Base-by-base conservation (phyloP, 2,113 vertebrate species). In the Triplophysa siluroides region DNA sequence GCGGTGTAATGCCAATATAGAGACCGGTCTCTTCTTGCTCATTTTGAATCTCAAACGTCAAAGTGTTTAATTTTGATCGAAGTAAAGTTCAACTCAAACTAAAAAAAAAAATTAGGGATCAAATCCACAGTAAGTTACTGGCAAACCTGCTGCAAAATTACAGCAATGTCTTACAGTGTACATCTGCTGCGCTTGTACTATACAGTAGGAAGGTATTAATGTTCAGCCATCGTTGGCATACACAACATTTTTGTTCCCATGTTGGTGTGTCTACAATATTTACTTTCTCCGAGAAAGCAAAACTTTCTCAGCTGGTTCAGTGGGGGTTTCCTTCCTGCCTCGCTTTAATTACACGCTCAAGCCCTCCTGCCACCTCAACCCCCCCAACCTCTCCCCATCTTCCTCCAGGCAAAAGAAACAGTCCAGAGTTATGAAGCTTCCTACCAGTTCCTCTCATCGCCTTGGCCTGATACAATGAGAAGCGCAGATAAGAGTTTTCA, bases 401-500 rank as follows among this genome's bases (percentile, higher is more conserved):
- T 26, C 77, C 65, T 74, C 45, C 80, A 65, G 83, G 76, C 83
- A 10, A 84, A 16, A 61, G 71, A 79, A n/a, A 76, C 26, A 12
- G 62, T 68, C 72, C 67, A 72, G 54, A n/a, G 29, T 85, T 81
- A 79, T 83, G 80, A 85, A 85, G 74, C 72, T 81, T 76, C 70
- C 58, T 62, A 76, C 71, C 63, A 58, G 45, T 63, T 50, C 72
- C 78, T 76, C 74, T 66, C 71, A 67, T 43, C 78, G 52, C 71
- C 74, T 69, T 76, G 63, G 78, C 79, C 81, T 81, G 75, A 78
- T 81, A 85, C 87, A 80, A 83, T 83, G 83, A 81, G 76, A 85
- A 84, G 60, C 80, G 82, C 75, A 82, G 84, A 86, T 86, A 86
- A 86, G 84, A 86, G 80, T 85, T 83, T 86, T 88, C 87, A 88